A percentile compares a stretch with the other conserved stretches of the same genome.
Evolutionary conservation across 2,888 invertebrate species (phyloP).

Genomic region (Graphium colonna): DNA sequence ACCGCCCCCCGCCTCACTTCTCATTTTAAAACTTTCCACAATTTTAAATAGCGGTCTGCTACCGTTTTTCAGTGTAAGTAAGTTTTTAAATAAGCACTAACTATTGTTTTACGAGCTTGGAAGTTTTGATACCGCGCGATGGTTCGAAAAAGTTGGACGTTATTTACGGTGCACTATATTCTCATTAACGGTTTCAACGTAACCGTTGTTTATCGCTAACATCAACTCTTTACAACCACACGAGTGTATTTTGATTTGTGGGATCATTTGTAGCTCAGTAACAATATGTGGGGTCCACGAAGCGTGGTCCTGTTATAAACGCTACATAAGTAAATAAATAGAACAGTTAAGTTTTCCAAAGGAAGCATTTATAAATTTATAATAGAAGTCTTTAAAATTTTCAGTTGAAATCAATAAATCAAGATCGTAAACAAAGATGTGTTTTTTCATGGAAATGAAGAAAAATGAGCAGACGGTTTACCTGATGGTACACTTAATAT

Average conservation of each 20-base stretch:
- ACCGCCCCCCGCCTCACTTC: neutral
- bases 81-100: conserved; percentile 18
- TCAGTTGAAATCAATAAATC: too few relatives aligned
- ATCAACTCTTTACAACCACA: conserved; percentile 1
- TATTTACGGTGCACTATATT: conserved; percentile 12
- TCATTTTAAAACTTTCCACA: conserved; percentile 18
- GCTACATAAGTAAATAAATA: too few relatives aligned
- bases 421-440: too few relatives aligned
- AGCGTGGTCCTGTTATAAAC: too few relatives aligned
- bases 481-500: too few relatives aligned
- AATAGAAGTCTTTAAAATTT: too few relatives aligned
- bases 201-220: conserved; percentile 4
- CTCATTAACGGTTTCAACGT: conserved; percentile 2
- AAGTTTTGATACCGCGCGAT: conserved; percentile 2
- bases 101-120: conserved; percentile 3
- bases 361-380: too few relatives aligned
- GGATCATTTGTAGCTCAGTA: too few relatives aligned
- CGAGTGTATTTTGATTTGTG: neutral
- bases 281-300: too few relatives aligned
- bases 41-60: conserved; percentile 30
- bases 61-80: conserved; percentile 31
- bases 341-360: too few relatives aligned
- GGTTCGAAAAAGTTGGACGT: conserved; percentile 4
- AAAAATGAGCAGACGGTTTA: too few relatives aligned
- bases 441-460: too few relatives aligned